Conservation (phyloP, 2,888 invertebrate genomes). For the Sinopyrophorus schimmeli region DNA sequence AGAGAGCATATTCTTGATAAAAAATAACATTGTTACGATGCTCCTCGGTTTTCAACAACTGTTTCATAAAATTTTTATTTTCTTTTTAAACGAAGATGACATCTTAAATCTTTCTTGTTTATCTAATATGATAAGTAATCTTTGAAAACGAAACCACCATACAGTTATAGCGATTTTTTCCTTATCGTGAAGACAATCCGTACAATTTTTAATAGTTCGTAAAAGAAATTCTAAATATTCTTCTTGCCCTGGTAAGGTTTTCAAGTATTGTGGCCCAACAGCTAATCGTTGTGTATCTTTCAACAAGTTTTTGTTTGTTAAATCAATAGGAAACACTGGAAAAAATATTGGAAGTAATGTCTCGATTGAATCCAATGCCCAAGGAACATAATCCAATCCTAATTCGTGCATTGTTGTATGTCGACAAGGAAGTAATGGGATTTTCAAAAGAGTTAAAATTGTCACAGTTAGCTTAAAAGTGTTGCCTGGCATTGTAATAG, state of each 20-base stretch:
- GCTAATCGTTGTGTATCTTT: constrained; percentile 55
- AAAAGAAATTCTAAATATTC: constrained; percentile 61
- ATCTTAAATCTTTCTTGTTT: constrained; percentile 56
- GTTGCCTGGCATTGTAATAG: constrained; percentile 62
- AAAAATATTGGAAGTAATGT: constrained; percentile 54
- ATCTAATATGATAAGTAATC: constrained; percentile 58
- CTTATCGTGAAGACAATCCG: constrained; percentile 55
- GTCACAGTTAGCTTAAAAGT: constrained; percentile 64
- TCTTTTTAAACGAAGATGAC: constrained; percentile 53
- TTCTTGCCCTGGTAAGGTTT: constrained; percentile 64
- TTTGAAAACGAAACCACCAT: constrained; percentile 67
- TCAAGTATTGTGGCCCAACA: constrained; percentile 64
- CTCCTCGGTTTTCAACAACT: constrained; percentile 58
- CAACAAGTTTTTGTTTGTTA: constrained; percentile 49
- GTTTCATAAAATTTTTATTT: constrained; percentile 60
- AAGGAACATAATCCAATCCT: constrained; percentile 54
- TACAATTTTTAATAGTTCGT: constrained; percentile 58
- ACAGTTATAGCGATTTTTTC: constrained; percentile 61
- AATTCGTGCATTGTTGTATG: constrained; percentile 55
- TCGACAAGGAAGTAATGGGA: constrained; percentile 61
- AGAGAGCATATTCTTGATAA: constrained; percentile 66
- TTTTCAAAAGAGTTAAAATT: constrained; percentile 62
- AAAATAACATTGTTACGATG: constrained; percentile 62
- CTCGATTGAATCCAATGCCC: constrained; percentile 59
- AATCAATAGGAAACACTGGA: constrained; percentile 47